A percentile compares a stretch with the other conserved stretches of the same genome.
Conservation (phyloP, 2,888 invertebrate genomes). For the Melanotus villosus region DNA sequence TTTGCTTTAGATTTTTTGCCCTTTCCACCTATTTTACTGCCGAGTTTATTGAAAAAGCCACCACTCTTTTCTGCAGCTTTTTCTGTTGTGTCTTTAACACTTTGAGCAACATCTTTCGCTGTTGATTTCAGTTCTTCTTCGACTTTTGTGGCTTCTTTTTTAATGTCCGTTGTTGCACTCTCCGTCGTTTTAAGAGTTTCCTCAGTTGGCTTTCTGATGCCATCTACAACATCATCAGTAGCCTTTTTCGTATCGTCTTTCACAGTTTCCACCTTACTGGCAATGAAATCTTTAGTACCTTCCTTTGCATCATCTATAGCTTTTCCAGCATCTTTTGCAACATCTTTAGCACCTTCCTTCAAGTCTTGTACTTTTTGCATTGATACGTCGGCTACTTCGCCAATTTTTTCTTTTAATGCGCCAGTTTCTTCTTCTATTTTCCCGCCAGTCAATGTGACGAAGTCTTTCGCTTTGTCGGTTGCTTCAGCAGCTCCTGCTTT, state of each 20-base stretch:
- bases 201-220: neutral
- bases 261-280: neutral
- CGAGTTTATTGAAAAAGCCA: conserved; percentile 29
- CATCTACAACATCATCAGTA: conserved; percentile 18
- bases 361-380: conserved; percentile 56
- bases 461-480: neutral
- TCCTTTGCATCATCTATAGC: conserved; percentile 40
- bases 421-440: too few species aligned
- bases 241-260: conserved; percentile 20
- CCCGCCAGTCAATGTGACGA: conserved; percentile 32
- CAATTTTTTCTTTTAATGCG: too few species aligned
- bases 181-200: too few species aligned
- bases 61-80: conserved; percentile 11
- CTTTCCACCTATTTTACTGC: conserved; percentile 27
- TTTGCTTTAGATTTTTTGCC: conserved; percentile 2
- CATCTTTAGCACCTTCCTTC: conserved; percentile 43
- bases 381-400: conserved; percentile 53
- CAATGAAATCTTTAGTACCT: conserved; percentile 31
- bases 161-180: neutral
- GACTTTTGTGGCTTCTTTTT: neutral
- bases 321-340: conserved; percentile 50
- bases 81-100: neutral
- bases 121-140: neutral
- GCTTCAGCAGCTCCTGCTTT: neutral
- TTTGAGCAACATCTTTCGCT: conserved; percentile 24